Evolutionary conservation across 1,140 invertebrate genomes (phyloP), one percentile per base, ranked within the genome.

Genomic region (Drosophila ohnishii): DNA sequence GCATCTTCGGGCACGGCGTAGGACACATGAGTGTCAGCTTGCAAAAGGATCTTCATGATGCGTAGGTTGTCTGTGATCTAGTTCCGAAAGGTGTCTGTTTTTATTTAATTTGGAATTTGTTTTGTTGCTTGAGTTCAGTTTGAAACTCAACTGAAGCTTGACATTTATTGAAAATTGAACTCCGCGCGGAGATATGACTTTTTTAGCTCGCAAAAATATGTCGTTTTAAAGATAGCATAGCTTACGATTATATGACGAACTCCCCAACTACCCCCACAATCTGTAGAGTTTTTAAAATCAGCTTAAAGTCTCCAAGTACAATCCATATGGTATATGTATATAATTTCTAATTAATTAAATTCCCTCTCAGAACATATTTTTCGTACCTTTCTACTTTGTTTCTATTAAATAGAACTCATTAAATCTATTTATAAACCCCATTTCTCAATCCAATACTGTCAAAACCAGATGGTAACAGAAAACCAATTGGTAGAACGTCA

Each of bases 21-120:
- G 83, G 94, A 94, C 73, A 95, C 93, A 91, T 96, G 95, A n/a
- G 95, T 96, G 88, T 96, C 95, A n/a, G 95, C 95, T 92, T 95
- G 93, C 93, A 96, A 94, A 75, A 96, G 93, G 80, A 95, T 94
- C 93, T 95, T 95, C 95, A 95, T 95, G 69, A 84, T 93, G 10
- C 14, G 13, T n/a, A 30, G 2, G 1, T 25, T 19, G 5, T 16
- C 8, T 45, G 1, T 9, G 5, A n/a, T 28, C 37, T 45, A 37
- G 1, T 13, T n/a, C 14, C 34, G 2, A 53, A 51, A n/a, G 19
- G 10, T 10, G 25, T 37, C 14, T 32, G 50, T 50, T 72, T 64
- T 53, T 32, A 37, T 19, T 32, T 61, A 28, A 28, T 75, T 86
- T 86, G 78, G 82, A 86, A 82, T 81, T 61, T 51, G 62, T 40